These are phyloP conservation scores for Odontesthes bonariensis DNA, from an alignment of 2,113 vertebrate species.

Conservation along the genomic window DNA sequence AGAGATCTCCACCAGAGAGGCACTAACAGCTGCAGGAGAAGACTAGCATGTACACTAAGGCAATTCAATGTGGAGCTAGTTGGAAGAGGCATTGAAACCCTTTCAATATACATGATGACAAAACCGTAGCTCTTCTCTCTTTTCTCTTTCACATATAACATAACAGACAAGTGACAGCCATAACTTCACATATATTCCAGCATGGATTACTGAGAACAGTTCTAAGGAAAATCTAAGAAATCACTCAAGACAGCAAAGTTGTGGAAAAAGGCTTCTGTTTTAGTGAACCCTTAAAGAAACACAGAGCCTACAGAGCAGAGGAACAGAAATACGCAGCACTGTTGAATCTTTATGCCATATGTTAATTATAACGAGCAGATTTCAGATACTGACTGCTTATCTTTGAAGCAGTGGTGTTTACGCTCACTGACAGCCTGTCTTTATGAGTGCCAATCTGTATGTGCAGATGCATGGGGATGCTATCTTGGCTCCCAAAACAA, in stretches of 20 bases:
- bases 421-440: conserved; percentile 27
- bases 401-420: conserved; percentile 15
- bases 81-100: background rate
- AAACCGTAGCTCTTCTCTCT: background rate
- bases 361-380: conserved; percentile 40
- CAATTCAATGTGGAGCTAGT: background rate
- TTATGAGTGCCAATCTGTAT: conserved; percentile 23
- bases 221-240: background rate
- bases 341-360: conserved; percentile 23
- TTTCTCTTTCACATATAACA: background rate
- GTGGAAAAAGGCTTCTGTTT: background rate
- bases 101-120: background rate
- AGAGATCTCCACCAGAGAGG: background rate
- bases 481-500: conserved; percentile 45
- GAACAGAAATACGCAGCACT: conserved; percentile 18
- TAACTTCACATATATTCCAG: conserved; percentile 4
- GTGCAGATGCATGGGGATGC: conserved; percentile 14
- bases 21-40: background rate
- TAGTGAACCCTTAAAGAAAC: conserved; percentile 14
- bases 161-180: background rate
- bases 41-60: conserved; percentile 11
- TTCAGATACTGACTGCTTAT: conserved; percentile 17
- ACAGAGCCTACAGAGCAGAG: background rate
- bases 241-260: background rate
- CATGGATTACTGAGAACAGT: background rate